Base-by-base conservation (phyloP, 1,140 invertebrate species). In the Doryteuthis pealeii region DNA sequence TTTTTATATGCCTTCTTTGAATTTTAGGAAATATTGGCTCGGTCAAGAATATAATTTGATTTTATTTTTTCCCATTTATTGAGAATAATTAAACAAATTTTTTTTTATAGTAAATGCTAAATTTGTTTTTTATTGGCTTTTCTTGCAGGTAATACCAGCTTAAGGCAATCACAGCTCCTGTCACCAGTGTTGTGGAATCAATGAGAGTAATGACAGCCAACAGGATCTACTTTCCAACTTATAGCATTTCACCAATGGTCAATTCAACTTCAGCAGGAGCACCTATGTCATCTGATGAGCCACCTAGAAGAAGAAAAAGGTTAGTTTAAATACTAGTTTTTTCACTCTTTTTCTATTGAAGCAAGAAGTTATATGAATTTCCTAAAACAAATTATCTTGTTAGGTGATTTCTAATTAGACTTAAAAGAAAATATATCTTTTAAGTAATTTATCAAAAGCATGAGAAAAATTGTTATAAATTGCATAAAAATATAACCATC, bases 231-330 rank as follows among this genome's bases (percentile, higher is more conserved):
- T 77, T 58, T 78, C n/a, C 76, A 70, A 69, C 74, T 31, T 79
- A 71, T 31, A 76, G 54, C 70, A 76, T 71, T 69, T 35, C 76
- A 71, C 76, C 78, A 68, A 65, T 45, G 49, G 78, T 45, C 40
- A 62, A 67, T 69, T 26, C 69, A 18, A 90, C 91, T 92, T 62
- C 54, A 6, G 18, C 54, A 62, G 78, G 92, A 91, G 87, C 93
- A 92, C 82, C 92, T 92, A 84, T 94, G 94, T 89, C 91, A 90
- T 70, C 91, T 0, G 79, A 80, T 71, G 83, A 86, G 86, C 81
- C 80, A 72, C 81, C 79, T 68, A 83, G 74, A 86, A 83, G 76
- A 85, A 81, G 79, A 84, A 79, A 75, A 85, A 86, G 80, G 79
- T 80, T 67, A 70, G 74, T 70, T 70, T 5, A 30, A 32, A 22